Evolutionary conservation across 2,888 invertebrate species (phyloP).

Genomic region (Drosophila mimica): DNA sequence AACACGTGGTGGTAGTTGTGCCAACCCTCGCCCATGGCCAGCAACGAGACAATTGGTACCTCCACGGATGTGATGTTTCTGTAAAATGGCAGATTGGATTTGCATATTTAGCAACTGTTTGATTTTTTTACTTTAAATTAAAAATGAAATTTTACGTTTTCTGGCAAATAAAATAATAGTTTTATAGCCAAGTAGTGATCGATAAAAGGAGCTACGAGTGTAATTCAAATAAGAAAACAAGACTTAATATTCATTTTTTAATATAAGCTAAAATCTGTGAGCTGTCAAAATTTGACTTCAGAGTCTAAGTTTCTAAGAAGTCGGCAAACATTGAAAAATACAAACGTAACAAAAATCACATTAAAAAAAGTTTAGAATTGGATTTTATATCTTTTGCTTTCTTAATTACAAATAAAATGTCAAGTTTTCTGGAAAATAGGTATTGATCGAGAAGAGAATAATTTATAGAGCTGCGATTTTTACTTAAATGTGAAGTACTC

Average conservation of each 20-base stretch:
- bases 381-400: neutral
- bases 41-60: slow-evolving; percentile 90
- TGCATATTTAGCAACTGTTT: neutral
- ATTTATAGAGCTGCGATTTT: neutral
- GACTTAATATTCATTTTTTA: neutral
- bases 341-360: neutral
- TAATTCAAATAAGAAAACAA: neutral
- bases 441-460: neutral
- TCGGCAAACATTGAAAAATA: neutral
- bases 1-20: slow-evolving; percentile 93
- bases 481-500: too few species aligned
- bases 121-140: neutral
- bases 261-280: neutral
- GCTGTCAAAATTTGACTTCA: neutral
- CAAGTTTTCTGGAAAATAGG: neutral
- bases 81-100: slow-evolving; percentile 14
- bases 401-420: neutral
- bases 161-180: neutral
- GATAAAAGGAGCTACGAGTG: neutral
- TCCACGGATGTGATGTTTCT: slow-evolving; percentile 91
- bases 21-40: slow-evolving; percentile 93
- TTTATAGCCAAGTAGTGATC: neutral
- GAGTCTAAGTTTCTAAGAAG: neutral
- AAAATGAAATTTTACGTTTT: neutral
- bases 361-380: neutral